Evolutionary conservation across 1,140 invertebrate genomes (phyloP), one percentile per base, ranked within the genome.

Genomic region (Zaprionus davidi): DNA sequence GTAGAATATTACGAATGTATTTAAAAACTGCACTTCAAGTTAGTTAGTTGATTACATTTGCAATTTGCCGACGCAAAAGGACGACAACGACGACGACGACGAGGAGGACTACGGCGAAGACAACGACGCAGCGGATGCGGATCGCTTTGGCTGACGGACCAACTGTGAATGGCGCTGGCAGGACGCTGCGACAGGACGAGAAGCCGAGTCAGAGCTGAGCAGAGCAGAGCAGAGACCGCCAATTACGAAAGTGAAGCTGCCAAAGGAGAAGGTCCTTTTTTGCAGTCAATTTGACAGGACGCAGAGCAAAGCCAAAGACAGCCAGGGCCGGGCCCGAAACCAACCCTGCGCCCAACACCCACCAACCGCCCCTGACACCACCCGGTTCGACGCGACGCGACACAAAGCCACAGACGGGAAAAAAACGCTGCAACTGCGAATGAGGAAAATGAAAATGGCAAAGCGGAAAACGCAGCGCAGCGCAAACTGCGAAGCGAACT

Each of bases 171-270:
- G 84, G 79, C 70, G 79, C 79, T 79, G 75, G 67, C 81, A 57
- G 76, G 66, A 31, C 64, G 71, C 70, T 62, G 79, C 49, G 49
- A 64, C 71, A 55, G 64, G n/a, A 46, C 56, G 72, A 56, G 55
- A 72, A 72, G 71, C 70, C 55, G 81, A 65, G 75, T 70, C 82
- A 58, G 79, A 62, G 46, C 46, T 51, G 46, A 70, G 66, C 76
- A 73, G 79, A 74, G 60, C 59, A 26, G 26, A 72, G 56, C 55
- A 31, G 36, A 90, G 83, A 90, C 91, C 91, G 88, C 91, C 91
- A 92, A 92, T 92, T 92, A 92, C 80, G 82, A 92, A 92, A 92
- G 91, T 92, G 84, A 92, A 92, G 90, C 91, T 88, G 88, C 83
- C 84, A 88, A 78, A 85, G 85, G 69, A 90, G 85, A 90, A 90